Evolutionary conservation across 2,797 vertebrate genomes (phyloP).

Genomic region (Sebastolobus alascanus): DNA sequence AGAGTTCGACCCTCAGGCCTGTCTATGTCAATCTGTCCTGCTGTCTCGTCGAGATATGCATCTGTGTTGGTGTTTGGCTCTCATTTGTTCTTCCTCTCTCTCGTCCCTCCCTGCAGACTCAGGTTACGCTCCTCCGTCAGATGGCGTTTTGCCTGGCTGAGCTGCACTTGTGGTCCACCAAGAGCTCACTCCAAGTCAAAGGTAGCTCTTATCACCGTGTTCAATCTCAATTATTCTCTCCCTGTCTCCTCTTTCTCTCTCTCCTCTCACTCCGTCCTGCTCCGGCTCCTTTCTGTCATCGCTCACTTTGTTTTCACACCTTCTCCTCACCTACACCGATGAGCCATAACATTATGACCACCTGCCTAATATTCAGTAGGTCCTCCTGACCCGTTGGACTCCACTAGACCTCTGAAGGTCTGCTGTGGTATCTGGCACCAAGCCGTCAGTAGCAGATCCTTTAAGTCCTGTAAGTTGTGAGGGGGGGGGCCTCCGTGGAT

Average conservation of each 20-base stretch:
- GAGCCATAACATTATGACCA: too few relatives aligned
- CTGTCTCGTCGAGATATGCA: slow-evolving; percentile 61
- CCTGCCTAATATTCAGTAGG: too few relatives aligned
- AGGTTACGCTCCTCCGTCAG: slow-evolving; percentile 80
- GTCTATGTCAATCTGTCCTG: slow-evolving; percentile 49
- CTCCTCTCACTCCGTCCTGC: slow-evolving; percentile 36
- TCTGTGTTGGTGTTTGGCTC: slow-evolving; percentile 61
- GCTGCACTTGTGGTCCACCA: slow-evolving; percentile 96
- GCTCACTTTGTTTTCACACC: slow-evolving; percentile 76
- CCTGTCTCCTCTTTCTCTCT: slow-evolving; percentile 6
- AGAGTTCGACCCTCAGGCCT: slow-evolving; percentile 41
- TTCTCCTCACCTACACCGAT: slow-evolving; percentile 30
- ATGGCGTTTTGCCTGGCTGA: slow-evolving; percentile 98
- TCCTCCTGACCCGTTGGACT: too few relatives aligned
- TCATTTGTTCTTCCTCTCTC: slow-evolving; percentile 59
- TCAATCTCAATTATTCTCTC: slow-evolving; percentile 48
- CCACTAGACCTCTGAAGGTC: too few relatives aligned
- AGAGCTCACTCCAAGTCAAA: slow-evolving; percentile 89
- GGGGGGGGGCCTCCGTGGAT: too few relatives aligned
- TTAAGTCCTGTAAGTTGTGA: too few relatives aligned
- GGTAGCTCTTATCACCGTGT: slow-evolving; percentile 81
- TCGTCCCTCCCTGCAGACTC: slow-evolving; percentile 80
- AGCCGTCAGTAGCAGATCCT: too few relatives aligned
- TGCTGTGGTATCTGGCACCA: too few relatives aligned
- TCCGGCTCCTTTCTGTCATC: slow-evolving; percentile 61